Evolutionary conservation across 1,140 invertebrate species (phyloP), one percentile per base, ranked within the genome.

Genomic region (Littorina saxatilis): DNA sequence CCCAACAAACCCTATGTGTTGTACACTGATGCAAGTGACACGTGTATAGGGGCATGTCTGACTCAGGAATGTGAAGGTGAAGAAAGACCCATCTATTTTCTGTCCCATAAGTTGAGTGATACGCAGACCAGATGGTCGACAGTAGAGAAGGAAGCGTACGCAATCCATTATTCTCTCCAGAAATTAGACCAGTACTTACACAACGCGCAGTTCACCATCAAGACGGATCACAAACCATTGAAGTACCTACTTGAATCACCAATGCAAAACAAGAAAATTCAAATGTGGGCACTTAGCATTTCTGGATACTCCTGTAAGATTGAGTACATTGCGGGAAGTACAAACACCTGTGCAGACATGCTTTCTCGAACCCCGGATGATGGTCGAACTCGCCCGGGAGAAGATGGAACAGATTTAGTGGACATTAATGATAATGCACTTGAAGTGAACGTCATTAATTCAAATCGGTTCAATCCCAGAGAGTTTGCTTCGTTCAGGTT

Each of bases 161-260:
- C 83, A 2, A 87, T 91, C 11, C 55, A 88, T 55, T 85, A 83
- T 76, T 83, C 84, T 0, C 47, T 90, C 0, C 79, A 89, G 29
- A 87, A 88, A 80, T 83, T 89, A 35, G 20, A 86, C n/a, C 63
- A 77, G n/a, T 89, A 86, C 82, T 37, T 90, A 13, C 86, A 87
- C 47, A 78, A 84, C 4, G 43, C 81, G 2, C n/a, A 81, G 20
- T 87, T 89, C 27, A 58, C 27, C 0, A 52, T 77, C 17, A 20
- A n/a, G 23, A 77, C 75, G 1, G 75, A 77, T 23, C 75, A 77
- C 50, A 20, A 77, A 17, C 75, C 47, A 0, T 17, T 77, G 11
- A 58, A 77, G 29, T 77, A 77, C 32, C 50, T 50, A 3, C 17
- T 58, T 7, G 75, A 77, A 11, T 77, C 75, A 55, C 75, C 75